Base-by-base conservation (phyloP, 2,888 invertebrate genomes). In the Hipparchia sbordonii region DNA sequence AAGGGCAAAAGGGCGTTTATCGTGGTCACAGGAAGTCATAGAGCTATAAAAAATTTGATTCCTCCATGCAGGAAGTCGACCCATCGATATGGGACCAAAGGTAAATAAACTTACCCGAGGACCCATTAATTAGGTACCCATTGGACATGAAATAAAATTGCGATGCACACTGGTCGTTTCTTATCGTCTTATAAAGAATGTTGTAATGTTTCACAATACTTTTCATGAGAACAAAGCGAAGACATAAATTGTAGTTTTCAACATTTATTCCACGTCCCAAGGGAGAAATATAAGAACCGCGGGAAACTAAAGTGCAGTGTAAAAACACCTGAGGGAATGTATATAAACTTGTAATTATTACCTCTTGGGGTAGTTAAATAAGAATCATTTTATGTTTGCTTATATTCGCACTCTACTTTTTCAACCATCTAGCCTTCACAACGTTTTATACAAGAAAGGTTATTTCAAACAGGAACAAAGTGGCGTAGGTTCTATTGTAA, bases 161-260 rank as follows among this genome's bases (percentile, higher is more conserved):
- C 39, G 39, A 39, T 39, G 39, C 39, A 39, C 39, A 2, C 39
- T 23, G 23, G 39, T 39, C 39, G 39, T 39, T 39, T 39, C 39
- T 39, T 39, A 39, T 5, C 39, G 1, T 39, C 39, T 39, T 39
- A 39, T 65, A 33, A 51, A 33, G 52, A 60, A 51, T 48, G 46
- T 48, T 12, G 33, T 57, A 33, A 48, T 12, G 9, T 13, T 52
- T 51, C 33, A 52, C 12, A 51, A 51, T 51, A 51, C 33, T 69
- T 67, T 66, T 61, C 54, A 69, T 68, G 54, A 63, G 56, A 70
- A 70, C 39, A 70, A 69, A 75, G 71, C 57, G 62, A 73, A 68
- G 68, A 75, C 62, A 75, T 73, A 75, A 75, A 75, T 73, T 73
- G 69, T 68, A 72, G 72, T 73, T 75, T 63, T 67, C 73, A 71